Evolutionary conservation across 2,888 invertebrate genomes (phyloP).

Genomic region (Hypselothyrea guttata): DNA sequence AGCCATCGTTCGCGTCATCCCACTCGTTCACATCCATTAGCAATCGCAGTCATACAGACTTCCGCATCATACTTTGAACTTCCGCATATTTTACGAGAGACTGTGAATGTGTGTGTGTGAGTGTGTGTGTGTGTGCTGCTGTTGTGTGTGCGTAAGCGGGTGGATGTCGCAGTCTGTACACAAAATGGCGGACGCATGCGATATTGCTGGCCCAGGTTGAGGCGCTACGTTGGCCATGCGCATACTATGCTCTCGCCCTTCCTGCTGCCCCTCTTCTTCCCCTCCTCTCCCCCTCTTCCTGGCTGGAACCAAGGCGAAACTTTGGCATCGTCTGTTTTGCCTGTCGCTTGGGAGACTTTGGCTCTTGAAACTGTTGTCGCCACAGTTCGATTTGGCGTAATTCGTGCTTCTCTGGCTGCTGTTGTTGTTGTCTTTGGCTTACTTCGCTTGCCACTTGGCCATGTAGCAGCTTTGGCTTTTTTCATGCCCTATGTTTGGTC

Average conservation of each 20-base stretch:
- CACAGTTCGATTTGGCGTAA: slow-evolving; percentile 39
- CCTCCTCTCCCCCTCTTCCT: slow-evolving; percentile 10
- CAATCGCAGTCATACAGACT: slow-evolving; percentile 78
- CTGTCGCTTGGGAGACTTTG: slow-evolving; percentile 35
- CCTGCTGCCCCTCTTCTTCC: neutral
- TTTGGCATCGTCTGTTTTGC: slow-evolving; percentile 43
- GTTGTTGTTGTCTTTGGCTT: slow-evolving; percentile 1
- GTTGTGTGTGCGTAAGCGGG: slow-evolving; percentile 49
- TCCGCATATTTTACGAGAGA: slow-evolving; percentile 70
- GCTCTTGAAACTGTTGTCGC: slow-evolving; percentile 39
- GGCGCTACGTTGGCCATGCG: slow-evolving; percentile 61
- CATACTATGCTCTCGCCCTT: slow-evolving; percentile 13
- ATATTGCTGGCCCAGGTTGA: slow-evolving; percentile 36
- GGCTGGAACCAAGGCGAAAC: slow-evolving; percentile 9
- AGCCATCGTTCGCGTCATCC: slow-evolving; percentile 28
- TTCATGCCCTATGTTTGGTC: slow-evolving; percentile 18
- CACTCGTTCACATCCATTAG: slow-evolving; percentile 71
- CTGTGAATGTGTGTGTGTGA: slow-evolving; percentile 22
- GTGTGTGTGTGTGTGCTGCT: too few relatives aligned
- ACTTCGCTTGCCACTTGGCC: slow-evolving; percentile 28
- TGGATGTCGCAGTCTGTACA: slow-evolving; percentile 51
- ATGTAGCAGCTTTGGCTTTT: slow-evolving; percentile 40
- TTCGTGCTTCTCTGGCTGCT: slow-evolving; percentile 3
- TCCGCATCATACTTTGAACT: slow-evolving; percentile 78
- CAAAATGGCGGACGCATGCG: slow-evolving; percentile 72